These are phyloP conservation scores for Tipula unca DNA, from an alignment of 2,888 invertebrate species.

Conservation along the genomic window DNA sequence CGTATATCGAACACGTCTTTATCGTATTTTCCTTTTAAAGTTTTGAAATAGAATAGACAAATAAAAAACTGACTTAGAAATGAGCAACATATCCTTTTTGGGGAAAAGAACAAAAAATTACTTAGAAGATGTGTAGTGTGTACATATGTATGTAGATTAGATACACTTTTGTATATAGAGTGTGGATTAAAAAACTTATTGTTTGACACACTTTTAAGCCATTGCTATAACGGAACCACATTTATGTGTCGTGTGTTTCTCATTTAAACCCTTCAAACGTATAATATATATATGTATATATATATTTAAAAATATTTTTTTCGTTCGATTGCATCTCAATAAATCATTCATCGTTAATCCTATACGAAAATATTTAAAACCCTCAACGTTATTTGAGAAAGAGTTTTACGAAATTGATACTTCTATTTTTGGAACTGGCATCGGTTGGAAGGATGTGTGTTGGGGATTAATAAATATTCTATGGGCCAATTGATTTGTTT, in stretches of 20 bases:
- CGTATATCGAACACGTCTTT: background rate
- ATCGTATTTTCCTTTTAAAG: background rate
- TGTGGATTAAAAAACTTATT: background rate
- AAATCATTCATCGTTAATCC: background rate
- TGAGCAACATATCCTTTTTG: background rate
- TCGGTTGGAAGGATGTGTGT: background rate
- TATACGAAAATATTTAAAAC: background rate
- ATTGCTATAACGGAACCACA: background rate
- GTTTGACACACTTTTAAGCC: slow-evolving; percentile 2
- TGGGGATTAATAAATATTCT: background rate
- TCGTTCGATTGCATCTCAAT: background rate
- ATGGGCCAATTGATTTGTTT: background rate
- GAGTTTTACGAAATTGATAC: background rate
- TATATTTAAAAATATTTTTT: background rate
- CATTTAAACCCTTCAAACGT: background rate
- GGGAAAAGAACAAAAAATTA: background rate
- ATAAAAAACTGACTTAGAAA: background rate
- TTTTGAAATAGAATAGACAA: background rate
- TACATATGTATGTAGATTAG: background rate
- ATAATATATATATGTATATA: no score
- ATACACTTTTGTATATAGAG: background rate
- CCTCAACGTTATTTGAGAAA: background rate
- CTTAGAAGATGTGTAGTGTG: background rate
- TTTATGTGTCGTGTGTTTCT: slow-evolving; percentile 8
- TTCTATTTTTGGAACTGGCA: background rate